Conservation (phyloP, 2,797 vertebrate species). For the Pseudochromis fuscus region DNA sequence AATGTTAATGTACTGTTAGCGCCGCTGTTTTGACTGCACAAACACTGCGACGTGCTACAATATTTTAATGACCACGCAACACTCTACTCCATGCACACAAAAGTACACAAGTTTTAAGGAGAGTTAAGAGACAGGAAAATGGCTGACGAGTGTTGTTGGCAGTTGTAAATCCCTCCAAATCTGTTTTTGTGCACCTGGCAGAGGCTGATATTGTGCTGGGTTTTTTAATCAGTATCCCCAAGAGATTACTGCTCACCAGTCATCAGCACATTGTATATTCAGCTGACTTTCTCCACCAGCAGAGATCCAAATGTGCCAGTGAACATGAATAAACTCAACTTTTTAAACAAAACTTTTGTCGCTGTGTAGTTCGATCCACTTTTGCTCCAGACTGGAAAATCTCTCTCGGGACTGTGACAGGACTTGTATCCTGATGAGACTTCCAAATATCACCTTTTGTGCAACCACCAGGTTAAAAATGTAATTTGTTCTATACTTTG, state of each 20-base stretch:
- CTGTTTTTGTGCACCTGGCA: slow-evolving; percentile 60
- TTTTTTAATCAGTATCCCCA: slow-evolving; percentile 41
- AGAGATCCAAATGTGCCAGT: slow-evolving; percentile 21
- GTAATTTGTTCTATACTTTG: no score
- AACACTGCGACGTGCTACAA: slow-evolving; percentile 14
- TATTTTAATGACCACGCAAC: slow-evolving; percentile 6
- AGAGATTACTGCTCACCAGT: slow-evolving; percentile 51
- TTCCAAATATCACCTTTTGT: no score
- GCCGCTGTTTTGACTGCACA: slow-evolving; percentile 22
- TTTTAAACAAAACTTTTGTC: slow-evolving; percentile 12
- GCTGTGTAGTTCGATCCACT: neutral
- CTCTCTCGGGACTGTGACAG: no score
- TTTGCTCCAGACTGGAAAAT: neutral
- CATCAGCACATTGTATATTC: slow-evolving; percentile 44
- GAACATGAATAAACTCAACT: slow-evolving; percentile 4
- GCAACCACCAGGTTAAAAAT: no score
- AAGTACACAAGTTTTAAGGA: slow-evolving; percentile 12
- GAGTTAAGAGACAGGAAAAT: slow-evolving; percentile 10
- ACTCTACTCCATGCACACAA: neutral
- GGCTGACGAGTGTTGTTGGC: slow-evolving; percentile 37
- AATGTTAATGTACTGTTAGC: slow-evolving; percentile 38
- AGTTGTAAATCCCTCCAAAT: slow-evolving; percentile 58
- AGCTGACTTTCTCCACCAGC: slow-evolving; percentile 40
- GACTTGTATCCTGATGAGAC: no score
- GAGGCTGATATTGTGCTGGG: slow-evolving; percentile 40